Evolutionary conservation across 2,797 vertebrate species (phyloP).

Genomic region (Typhlichthys eigenmanni): DNA sequence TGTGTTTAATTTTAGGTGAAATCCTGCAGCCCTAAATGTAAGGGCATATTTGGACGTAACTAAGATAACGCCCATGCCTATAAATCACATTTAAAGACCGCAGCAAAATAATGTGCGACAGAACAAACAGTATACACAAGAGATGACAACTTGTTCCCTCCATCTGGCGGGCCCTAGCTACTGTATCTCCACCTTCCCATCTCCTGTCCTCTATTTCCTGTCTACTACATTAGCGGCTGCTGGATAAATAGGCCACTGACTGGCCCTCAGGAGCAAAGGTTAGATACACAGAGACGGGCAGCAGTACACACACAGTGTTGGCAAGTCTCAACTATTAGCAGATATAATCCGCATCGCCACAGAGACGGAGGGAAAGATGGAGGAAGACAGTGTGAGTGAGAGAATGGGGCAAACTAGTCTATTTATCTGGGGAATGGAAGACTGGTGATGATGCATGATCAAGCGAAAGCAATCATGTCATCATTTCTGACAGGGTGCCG

Average conservation of each 20-base stretch:
- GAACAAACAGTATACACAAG: too few relatives aligned
- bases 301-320: conserved; percentile 44
- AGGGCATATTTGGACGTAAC: too few relatives aligned
- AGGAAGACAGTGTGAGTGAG: conserved; percentile 40
- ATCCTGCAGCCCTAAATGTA: too few relatives aligned
- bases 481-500: conserved; percentile 99
- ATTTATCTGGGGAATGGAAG: conserved; percentile 89
- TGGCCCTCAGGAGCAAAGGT: conserved; percentile 88
- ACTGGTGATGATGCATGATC: conserved; percentile 98
- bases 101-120: too few relatives aligned
- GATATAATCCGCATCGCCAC: conserved; percentile 65
- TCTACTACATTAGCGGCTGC: conserved; percentile 86
- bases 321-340: conserved; percentile 70
- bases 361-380: conserved; percentile 36
- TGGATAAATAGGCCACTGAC: conserved; percentile 92
- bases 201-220: conserved; percentile 69
- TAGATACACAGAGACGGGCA: conserved; percentile 87
- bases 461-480: conserved; percentile 99
- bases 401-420: conserved; percentile 74
- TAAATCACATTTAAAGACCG: too few relatives aligned
- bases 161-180: conserved; percentile 40
- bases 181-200: conserved; percentile 38
- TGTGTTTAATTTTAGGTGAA: too few relatives aligned
- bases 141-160: background rate
- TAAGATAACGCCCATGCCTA: too few relatives aligned